phyloP scores from a whole-genome alignment of 2,113 vertebrate genomes.

The Phoxinus phoxinus region DNA sequence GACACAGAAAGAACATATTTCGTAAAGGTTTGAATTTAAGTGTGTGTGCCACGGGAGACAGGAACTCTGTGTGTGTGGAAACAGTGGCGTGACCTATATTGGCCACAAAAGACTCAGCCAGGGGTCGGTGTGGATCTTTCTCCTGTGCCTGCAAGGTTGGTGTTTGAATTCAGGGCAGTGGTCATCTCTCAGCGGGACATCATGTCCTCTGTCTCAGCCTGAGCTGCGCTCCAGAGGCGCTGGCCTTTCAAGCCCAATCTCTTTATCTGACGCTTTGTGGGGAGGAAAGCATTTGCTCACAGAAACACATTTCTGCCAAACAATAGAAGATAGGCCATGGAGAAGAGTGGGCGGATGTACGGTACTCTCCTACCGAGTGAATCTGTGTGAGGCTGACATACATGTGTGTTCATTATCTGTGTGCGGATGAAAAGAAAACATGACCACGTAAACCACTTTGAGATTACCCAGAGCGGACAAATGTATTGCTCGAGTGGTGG shows the following conservation, averaged over 20 bases:
- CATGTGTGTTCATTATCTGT: constrained; percentile 23
- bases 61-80: constrained; percentile 10
- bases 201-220: constrained; percentile 49
- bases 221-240: constrained; percentile 5
- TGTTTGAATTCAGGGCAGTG: constrained; percentile 33
- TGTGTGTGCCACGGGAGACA: not conserved
- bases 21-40: not conserved
- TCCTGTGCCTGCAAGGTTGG: not conserved
- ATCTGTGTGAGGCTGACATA: constrained; percentile 22
- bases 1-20: not conserved
- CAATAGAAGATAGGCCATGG: constrained; percentile 38
- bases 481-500: too few species aligned
- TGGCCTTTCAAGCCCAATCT: constrained; percentile 44
- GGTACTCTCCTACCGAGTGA: constrained; percentile 38
- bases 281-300: constrained; percentile 26
- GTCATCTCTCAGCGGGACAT: constrained; percentile 38
- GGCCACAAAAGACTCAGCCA: constrained; percentile 23
- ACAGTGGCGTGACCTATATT: constrained; percentile 41
- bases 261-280: constrained; percentile 50
- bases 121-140: constrained; percentile 35
- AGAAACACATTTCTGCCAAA: constrained; percentile 47
- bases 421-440: not conserved
- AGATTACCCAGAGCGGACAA: not conserved
- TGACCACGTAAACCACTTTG: not conserved
- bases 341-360: constrained; percentile 38